Conservation (phyloP, 2,797 vertebrate species). For the Anabas testudineus region DNA sequence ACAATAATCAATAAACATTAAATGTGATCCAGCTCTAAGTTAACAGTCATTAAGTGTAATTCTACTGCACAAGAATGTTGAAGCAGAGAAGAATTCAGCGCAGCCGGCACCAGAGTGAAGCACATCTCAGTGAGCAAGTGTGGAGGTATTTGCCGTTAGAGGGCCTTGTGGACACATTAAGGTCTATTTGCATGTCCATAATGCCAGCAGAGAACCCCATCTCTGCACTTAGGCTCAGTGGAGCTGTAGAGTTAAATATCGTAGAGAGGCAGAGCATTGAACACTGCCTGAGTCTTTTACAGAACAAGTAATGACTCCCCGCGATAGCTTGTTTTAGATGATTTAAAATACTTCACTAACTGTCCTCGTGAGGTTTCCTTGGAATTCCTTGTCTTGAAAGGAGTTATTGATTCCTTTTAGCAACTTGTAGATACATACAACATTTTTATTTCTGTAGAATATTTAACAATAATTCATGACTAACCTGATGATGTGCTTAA, state of each 20-base stretch:
- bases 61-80: constrained; percentile 43
- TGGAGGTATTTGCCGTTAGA: constrained; percentile 82
- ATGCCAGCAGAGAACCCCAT: constrained; percentile 76
- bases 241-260: constrained; percentile 82
- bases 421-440: constrained; percentile 5
- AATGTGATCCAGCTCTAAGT: constrained; percentile 41
- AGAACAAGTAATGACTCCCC: constrained; percentile 75
- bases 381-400: constrained; percentile 21
- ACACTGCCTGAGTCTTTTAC: constrained; percentile 64
- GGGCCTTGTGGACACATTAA: constrained; percentile 86
- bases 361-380: constrained; percentile 41
- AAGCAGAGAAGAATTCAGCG: constrained; percentile 45
- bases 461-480: constrained; percentile 17
- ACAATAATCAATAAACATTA: constrained; percentile 40
- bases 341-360: constrained; percentile 74
- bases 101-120: constrained; percentile 60
- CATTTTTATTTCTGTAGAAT: constrained; percentile 3
- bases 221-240: constrained; percentile 80
- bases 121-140: constrained; percentile 74
- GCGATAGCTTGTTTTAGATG: constrained; percentile 79
- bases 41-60: constrained; percentile 56
- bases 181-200: constrained; percentile 85
- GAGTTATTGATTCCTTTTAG: constrained; percentile 1
- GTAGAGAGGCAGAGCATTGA: constrained; percentile 73
- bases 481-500: constrained; percentile 41